Evolutionary conservation across 2,797 vertebrate genomes (phyloP), one percentile per base, ranked within the genome.

Genomic region (Odontamblyopus lacepedii): DNA sequence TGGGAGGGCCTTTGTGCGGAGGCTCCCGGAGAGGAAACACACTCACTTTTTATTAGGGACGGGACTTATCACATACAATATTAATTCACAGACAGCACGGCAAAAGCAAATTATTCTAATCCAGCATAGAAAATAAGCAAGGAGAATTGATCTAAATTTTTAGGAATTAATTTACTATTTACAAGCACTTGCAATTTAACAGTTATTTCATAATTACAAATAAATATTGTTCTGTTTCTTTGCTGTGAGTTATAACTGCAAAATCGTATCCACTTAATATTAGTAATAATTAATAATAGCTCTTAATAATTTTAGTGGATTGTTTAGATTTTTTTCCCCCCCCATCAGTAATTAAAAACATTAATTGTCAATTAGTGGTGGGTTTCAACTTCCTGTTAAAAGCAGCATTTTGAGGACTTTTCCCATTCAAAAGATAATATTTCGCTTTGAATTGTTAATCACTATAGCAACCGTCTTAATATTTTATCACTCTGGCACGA

Each of bases 1-100:
- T 83, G 85, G 87, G 87, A 87, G 84, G 81, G 79, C 87, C 78
- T 85, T 88, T 91, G 87, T 90, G 59, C 56, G 35, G 74, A 77
- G 81, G 75, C 68, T 63, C 77, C 83, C 72, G 29, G 73, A 78
- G 87, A 87, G 87, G 82, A 91, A 91, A 80, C 85, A 64, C 78
- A 77, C 77, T 87, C 87, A 78, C 53, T 76, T 72, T 82, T 66
- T 78, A 90, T 88, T 87, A 85, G 72, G 78, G 79, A 88, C 51
- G 62, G 77, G 70, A 76, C 71, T 81, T 57, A 67, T 83, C 71
- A 83, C 77, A 89, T 75, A 82, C 82, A 48, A 85, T 80, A 82
- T 78, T 73, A 80, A 87, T 90, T 87, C 85, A 74, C 72, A 70
- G 78, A 80, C 79, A 83, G 75, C 75, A 59, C 3, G 61, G 55